Percentiles rank a stretch among this genome's conserved stretches.
These are phyloP conservation scores for Scaptomyza parva DNA, from an alignment of 2,888 invertebrate species.

Conservation along the genomic window DNA sequence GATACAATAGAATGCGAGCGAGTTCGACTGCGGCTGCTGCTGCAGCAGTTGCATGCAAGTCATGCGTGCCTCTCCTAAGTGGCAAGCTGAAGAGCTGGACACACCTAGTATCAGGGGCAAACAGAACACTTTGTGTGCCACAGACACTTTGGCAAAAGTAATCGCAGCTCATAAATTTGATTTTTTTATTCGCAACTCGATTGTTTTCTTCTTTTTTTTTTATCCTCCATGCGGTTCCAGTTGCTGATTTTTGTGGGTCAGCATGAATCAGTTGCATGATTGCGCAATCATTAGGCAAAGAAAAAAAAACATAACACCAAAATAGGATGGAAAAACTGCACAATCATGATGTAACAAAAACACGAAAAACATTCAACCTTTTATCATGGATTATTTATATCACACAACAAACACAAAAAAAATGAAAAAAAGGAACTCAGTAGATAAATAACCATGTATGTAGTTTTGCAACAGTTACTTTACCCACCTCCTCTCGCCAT, in stretches of 20 bases:
- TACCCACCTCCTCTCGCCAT: neutral
- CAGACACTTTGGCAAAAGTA: slow-evolving; percentile 62
- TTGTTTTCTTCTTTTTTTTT: neutral
- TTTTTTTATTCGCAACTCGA: neutral
- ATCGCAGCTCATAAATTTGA: slow-evolving; percentile 63
- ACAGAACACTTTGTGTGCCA: slow-evolving; percentile 33
- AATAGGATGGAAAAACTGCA: slow-evolving; percentile 44
- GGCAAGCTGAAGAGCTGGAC: slow-evolving; percentile 47
- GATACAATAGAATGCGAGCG: slow-evolving; percentile 65
- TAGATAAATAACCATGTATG: slow-evolving; percentile 66
- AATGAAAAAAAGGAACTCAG: slow-evolving; percentile 36
- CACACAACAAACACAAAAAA: neutral
- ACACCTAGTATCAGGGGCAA: slow-evolving; percentile 46
- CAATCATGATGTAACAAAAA: slow-evolving; percentile 38
- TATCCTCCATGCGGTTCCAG: slow-evolving; percentile 30
- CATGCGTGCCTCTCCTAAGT: slow-evolving; percentile 61
- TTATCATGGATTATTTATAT: slow-evolving; percentile 38
- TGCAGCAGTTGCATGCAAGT: slow-evolving; percentile 49
- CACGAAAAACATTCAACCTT: slow-evolving; percentile 10
- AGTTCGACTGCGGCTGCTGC: slow-evolving; percentile 27
- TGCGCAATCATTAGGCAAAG: slow-evolving; percentile 45
- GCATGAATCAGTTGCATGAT: slow-evolving; percentile 62
- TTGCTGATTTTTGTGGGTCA: slow-evolving; percentile 63
- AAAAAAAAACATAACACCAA: neutral
- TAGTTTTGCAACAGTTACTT: slow-evolving; percentile 51